Conservation (phyloP, 2,888 invertebrate species). For the Megastigmus dorsalis region DNA sequence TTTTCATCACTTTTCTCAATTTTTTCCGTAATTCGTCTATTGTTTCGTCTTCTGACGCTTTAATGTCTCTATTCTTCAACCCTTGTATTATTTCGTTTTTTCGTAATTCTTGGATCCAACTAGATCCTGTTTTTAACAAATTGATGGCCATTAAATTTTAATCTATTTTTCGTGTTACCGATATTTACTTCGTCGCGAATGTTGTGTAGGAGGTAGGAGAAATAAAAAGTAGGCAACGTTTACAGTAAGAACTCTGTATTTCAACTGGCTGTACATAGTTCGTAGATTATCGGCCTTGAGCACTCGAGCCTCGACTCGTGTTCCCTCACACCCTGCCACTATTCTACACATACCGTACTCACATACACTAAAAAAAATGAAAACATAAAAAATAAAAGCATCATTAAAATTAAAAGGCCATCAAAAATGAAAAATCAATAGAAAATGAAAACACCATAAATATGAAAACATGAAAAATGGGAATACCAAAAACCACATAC, state of each 20-base stretch:
- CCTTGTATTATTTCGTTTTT: too few species aligned
- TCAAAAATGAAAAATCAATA: too few species aligned
- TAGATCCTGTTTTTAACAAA: too few species aligned
- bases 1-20: background rate
- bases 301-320: background rate
- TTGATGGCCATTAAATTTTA: too few species aligned
- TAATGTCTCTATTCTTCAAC: background rate
- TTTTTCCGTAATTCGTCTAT: background rate
- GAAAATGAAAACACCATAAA: too few species aligned
- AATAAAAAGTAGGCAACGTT: background rate
- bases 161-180: background rate
- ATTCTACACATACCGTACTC: background rate
- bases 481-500: too few species aligned
- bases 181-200: background rate
- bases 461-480: too few species aligned
- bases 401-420: too few species aligned
- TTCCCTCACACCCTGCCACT: background rate
- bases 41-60: background rate
- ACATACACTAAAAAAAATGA: constrained; percentile 4
- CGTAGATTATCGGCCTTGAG: background rate
- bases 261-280: background rate
- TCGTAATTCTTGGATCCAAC: too few species aligned
- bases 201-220: background rate
- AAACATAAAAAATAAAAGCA: too few species aligned
- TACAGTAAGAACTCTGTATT: background rate